These are phyloP conservation scores for Sericinus montela DNA, from an alignment of 2,888 invertebrate genomes.

Conservation along the genomic window DNA sequence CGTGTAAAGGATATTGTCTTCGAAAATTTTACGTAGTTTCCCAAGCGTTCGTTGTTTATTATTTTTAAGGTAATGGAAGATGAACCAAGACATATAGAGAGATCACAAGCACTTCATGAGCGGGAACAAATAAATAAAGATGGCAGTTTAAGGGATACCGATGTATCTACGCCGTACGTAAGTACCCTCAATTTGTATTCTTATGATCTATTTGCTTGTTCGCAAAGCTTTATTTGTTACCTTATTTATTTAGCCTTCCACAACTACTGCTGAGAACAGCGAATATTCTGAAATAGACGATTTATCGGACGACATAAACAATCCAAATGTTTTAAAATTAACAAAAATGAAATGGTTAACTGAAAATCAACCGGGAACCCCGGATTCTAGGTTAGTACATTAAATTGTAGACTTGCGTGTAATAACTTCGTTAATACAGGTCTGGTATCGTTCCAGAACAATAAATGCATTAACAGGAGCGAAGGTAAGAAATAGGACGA, in stretches of 20 bases:
- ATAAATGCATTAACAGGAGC: slow-evolving; percentile 65
- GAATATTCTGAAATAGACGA: slow-evolving; percentile 32
- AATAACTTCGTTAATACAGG: slow-evolving; percentile 24
- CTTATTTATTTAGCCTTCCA: slow-evolving; percentile 30
- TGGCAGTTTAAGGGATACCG: slow-evolving; percentile 22
- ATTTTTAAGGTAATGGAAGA: slow-evolving; percentile 35
- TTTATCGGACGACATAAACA: slow-evolving; percentile 28
- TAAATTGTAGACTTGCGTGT: neutral
- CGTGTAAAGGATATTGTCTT: too few species aligned
- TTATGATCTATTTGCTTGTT: too few species aligned
- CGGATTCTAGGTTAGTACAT: slow-evolving; percentile 54
- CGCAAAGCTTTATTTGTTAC: too few species aligned
- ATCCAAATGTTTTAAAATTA: slow-evolving; percentile 53
- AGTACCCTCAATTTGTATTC: too few species aligned
- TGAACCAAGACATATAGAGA: slow-evolving; percentile 50
- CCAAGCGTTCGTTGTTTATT: too few species aligned
- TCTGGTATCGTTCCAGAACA: slow-evolving; percentile 59
- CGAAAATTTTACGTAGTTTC: too few species aligned
- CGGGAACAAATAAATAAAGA: slow-evolving; percentile 42
- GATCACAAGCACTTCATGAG: slow-evolving; percentile 59
- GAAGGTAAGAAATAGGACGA: slow-evolving; percentile 36
- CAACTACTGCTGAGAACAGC: slow-evolving; percentile 32
- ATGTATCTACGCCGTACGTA: slow-evolving; percentile 31
- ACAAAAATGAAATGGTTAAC: slow-evolving; percentile 70
- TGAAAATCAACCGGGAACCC: slow-evolving; percentile 43